Evolutionary conservation across 1,140 invertebrate species (phyloP), one percentile per base, ranked within the genome.

Genomic region (Calycopis cecrops): DNA sequence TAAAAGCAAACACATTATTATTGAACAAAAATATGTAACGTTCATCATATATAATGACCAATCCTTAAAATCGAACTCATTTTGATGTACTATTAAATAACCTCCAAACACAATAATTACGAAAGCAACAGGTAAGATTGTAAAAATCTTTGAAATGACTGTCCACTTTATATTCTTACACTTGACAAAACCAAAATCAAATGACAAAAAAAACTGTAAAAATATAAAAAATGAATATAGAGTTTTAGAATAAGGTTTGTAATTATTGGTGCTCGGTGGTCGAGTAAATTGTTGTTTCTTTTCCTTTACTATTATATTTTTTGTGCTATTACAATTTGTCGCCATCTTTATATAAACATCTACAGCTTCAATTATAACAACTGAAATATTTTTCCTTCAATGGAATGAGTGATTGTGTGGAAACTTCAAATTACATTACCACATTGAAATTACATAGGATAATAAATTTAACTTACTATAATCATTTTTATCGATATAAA

Each of bases 121-220:
- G 35, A 14, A 17, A 9, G 34, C 9, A 18, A 49, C 40, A 14
- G 55, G 49, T 44, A 50, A 38, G 35, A 57, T 16, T 9, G 40
- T 44, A 9, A 44, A 16, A 9, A 9, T 9, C 9, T 17, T 18
- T 16, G 17, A 48, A 35, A 48, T 35, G 33, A 52, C 38, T 14
- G 1, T 37, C 9, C 2, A 7, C 3, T 7, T 7, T 3, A 51
- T 14, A 4, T 1, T 8, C 4, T 51, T 51, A 17, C 0, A 51
- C 1, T 35, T 28, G 17, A 50, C 8, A 4, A 50, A 28, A 34
- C 48, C 48, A 35, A 50, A 50, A 50, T 50, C 48, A 2, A 50
- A 34, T 12, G 48, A 50, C 0, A 50, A 35, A 14, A 14, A 10
- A 35, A 50, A 33, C 12, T 34, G 33, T 14, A 34, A 28, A 34